Base-by-base conservation (phyloP, 37 sponge, comb jelly and placozoan species). In the Spongilla lacustris region DNA sequence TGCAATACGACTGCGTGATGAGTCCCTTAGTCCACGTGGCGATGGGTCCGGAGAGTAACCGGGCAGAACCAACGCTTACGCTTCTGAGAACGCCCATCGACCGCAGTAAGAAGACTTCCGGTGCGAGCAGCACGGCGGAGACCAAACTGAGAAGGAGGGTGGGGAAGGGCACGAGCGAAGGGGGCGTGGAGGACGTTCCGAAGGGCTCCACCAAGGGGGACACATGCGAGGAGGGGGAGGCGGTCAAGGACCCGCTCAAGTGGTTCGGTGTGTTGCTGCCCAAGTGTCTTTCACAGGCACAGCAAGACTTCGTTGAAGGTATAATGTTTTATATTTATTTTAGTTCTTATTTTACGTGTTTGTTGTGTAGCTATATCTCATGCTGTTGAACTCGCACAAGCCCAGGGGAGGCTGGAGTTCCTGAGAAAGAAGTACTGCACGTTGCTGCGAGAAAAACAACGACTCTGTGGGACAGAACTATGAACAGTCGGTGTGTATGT, bases 221-320 rank as follows among this genome's bases (percentile, higher is more conserved):
- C 28, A 73, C 22, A 4, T 30, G 0, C 2, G 68, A 46, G 4
- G 34, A 30, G 35, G 69, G 28, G 46, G 32, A 74, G 68, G 67
- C 34, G 5, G 19, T 58, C 58, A 86, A 82, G 28, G 86, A 95
- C 37, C 96, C 96, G 14, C 36, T 95, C 11, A 82, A 72, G 38
- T 95, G 96, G 96, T 95, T 95, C 84, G 94, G 94, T 6, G 73
- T 93, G 11, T 69, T 95, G 73, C 89, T 90, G 13, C 94, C 96
- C 31, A 85, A 29, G 11, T 67, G 36, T 36, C 80, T 95, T 21
- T 70, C 94, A 19, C 69, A 41, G 4, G 82, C 91, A 4, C 94
- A 95, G 80, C 46, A 87, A 41, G 31, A 81, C 71, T 95, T 95
- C 28, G 78, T 81, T 19, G 30, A 90, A 85, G 94, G 96, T 95